Evolutionary conservation across 1,140 invertebrate genomes (phyloP).

Genomic region (Anastrepha ludens): DNA sequence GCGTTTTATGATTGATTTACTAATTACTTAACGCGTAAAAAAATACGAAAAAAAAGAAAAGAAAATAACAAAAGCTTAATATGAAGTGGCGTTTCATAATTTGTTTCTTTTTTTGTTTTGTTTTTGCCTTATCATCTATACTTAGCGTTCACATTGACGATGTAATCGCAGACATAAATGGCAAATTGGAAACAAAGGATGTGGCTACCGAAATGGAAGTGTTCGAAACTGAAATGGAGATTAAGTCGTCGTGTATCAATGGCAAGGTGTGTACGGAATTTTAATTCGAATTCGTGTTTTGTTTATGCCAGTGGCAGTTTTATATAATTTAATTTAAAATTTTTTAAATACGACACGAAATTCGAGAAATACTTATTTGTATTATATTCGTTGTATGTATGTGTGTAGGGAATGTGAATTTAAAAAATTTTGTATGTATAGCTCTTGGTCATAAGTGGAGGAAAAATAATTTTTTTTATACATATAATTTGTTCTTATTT

Average conservation of each 20-base stretch:
- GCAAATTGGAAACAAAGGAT: constrained; percentile 71
- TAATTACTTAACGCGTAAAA: constrained; percentile 41
- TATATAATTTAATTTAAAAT: neutral
- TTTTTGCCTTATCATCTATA: neutral
- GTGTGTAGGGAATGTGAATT: no score
- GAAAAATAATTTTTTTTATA: no score
- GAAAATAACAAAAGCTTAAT: neutral
- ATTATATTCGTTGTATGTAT: no score
- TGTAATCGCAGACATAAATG: constrained; percentile 57
- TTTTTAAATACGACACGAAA: no score
- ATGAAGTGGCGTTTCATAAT: neutral
- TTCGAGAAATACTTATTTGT: no score
- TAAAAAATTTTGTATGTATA: no score
- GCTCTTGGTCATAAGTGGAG: no score
- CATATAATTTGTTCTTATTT: no score
- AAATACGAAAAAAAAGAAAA: neutral
- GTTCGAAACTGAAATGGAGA: constrained; percentile 72
- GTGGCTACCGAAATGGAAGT: constrained; percentile 71
- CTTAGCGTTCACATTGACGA: constrained; percentile 69
- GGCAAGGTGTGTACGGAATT: constrained; percentile 65
- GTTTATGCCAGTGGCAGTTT: neutral
- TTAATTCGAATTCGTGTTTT: neutral
- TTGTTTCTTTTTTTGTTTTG: neutral
- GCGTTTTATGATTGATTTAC: constrained; percentile 26
- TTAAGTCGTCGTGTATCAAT: constrained; percentile 72